A percentile compares a stretch with the other conserved stretches of the same genome.
phyloP scores from a whole-genome alignment of 2,113 vertebrate genomes.

The Calonectris borealis region DNA sequence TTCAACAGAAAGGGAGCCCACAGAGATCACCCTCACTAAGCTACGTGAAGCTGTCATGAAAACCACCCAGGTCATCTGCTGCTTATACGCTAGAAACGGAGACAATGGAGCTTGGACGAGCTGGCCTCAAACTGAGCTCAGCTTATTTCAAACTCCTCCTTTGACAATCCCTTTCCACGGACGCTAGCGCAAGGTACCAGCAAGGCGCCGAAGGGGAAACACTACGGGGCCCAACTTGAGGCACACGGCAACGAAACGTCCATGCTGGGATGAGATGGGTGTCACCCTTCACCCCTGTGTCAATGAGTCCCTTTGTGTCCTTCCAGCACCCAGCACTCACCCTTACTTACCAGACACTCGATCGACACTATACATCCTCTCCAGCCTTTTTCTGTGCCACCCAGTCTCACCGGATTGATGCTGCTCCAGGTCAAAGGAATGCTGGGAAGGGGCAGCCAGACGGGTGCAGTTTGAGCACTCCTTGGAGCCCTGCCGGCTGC shows the following conservation, averaged over 20 bases:
- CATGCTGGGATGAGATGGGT: fast-evolving
- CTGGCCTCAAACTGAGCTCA: neutral
- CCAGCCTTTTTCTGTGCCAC: conserved; percentile 86
- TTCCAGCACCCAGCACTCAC: neutral
- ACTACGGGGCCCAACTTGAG: neutral
- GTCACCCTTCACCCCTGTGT: neutral
- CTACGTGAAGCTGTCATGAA: neutral
- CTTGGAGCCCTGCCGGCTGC: conserved; percentile 81
- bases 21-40: neutral
- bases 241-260: fast-evolving
- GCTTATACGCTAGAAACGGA: neutral
- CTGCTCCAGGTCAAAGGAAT: conserved; percentile 85
- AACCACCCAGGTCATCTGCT: neutral
- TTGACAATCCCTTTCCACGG: neutral
- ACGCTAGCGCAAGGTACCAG: neutral
- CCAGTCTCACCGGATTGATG: conserved; percentile 69
- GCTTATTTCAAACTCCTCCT: neutral
- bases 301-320: neutral
- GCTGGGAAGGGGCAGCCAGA: conserved; percentile 78
- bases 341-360: conserved; percentile 79
- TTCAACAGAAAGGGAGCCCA: neutral
- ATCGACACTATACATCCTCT: conserved; percentile 94
- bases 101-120: fast-evolving
- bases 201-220: neutral
- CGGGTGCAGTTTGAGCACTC: conserved; percentile 79